Evolutionary conservation across 2,888 invertebrate species (phyloP), one percentile per base, ranked within the genome.

Genomic region (Leuctra nigra): DNA sequence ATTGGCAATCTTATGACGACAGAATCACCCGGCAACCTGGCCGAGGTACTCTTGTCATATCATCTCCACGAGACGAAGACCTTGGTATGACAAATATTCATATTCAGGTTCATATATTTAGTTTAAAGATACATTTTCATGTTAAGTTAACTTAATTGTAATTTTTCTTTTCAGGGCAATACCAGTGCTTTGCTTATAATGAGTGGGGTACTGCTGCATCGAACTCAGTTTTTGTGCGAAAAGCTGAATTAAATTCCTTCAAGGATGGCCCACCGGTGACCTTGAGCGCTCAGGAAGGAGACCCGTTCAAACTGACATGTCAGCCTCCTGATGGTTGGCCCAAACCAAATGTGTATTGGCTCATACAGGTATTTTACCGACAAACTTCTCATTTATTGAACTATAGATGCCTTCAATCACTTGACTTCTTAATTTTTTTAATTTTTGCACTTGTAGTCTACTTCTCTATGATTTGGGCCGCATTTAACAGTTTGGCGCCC

Each of bases 311-410:
- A 64, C 74, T 99, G 59, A 83, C 85, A 4, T 99, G 98, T 71
- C 85, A 88, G 66, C 93, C 93, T 0, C 98, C 98, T 2, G 91
- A 91, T 68, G 98, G 98, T 64, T 95, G 92, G 81, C 98, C 98
- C 1, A 90, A 91, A 67, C 96, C 98, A 0, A 87, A 84, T 61
- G 92, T 98, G 1, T 91, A 93, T 74, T 98, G 97, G 97, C 82
- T 95, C 69, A 83, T 92, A 61, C 87, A 92, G 71, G 75, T 73
- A n/a, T n/a, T n/a, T n/a, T n/a, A n/a, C n/a, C n/a, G n/a, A n/a
- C n/a, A n/a, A n/a, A n/a, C n/a, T n/a, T n/a, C n/a, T n/a, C n/a
- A n/a, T n/a, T n/a, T n/a, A n/a, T n/a, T n/a, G n/a, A n/a, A n/a
- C n/a, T n/a, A n/a, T n/a, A n/a, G n/a, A n/a, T n/a, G n/a, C n/a